Conservation (phyloP, 2,797 vertebrate species). For the Sphaeramia orbicularis region DNA sequence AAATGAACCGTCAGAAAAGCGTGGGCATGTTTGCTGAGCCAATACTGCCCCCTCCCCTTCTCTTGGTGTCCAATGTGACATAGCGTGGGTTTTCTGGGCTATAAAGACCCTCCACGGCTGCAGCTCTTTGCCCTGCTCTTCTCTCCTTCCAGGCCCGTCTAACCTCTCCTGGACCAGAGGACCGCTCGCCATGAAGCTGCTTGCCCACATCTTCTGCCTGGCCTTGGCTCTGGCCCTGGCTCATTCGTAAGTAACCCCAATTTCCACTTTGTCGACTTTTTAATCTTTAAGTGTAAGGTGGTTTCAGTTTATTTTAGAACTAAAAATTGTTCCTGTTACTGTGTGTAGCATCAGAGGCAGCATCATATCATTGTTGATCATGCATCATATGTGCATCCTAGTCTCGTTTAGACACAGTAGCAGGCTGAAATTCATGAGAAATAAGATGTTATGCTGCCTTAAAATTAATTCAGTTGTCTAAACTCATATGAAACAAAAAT, state of each 20-base stretch:
- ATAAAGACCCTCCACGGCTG: constrained; percentile 35
- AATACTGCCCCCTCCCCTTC: constrained; percentile 22
- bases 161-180: constrained; percentile 30
- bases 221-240: constrained; percentile 53
- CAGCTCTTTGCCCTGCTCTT: constrained; percentile 13
- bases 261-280: not conserved
- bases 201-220: constrained; percentile 66
- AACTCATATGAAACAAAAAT: too few relatives aligned
- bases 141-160: constrained; percentile 10
- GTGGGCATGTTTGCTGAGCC: constrained; percentile 26
- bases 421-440: too few relatives aligned
- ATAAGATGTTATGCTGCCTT: too few relatives aligned
- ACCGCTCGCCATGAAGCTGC: constrained; percentile 74
- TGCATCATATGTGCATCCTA: too few relatives aligned
- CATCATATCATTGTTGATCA: too few relatives aligned
- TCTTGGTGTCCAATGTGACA: not conserved
- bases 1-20: not conserved
- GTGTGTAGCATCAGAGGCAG: too few relatives aligned
- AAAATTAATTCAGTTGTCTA: too few relatives aligned
- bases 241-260: constrained; percentile 62
- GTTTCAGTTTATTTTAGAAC: too few relatives aligned
- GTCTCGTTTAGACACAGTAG: too few relatives aligned
- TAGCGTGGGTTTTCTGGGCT: not conserved
- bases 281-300: too few relatives aligned
- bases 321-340: too few relatives aligned